Conservation (phyloP, 2,888 invertebrate species). For the Nudaria mundana region DNA sequence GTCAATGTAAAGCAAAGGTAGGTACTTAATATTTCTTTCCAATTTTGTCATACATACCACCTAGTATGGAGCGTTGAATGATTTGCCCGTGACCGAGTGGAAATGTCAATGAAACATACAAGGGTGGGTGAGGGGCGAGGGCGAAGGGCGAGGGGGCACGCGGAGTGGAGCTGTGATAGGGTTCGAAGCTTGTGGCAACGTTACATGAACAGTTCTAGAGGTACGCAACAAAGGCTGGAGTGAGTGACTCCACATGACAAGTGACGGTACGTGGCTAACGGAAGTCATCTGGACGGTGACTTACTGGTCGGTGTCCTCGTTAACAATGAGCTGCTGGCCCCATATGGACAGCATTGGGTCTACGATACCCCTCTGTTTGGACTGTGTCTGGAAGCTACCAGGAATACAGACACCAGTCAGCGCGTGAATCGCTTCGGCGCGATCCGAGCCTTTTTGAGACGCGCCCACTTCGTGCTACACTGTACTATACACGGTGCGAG, state of each 20-base stretch:
- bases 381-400: conserved; percentile 91
- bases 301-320: conserved; percentile 98
- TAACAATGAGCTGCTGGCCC: conserved; percentile 98
- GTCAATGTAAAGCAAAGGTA: conserved; percentile 3
- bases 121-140: conserved; percentile 43
- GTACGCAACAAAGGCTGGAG: conserved; percentile 63
- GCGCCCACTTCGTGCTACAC: conserved; percentile 11
- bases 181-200: too few relatives aligned
- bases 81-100: conserved; percentile 50
- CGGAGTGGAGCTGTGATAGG: conserved; percentile 24
- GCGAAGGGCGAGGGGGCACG: conserved; percentile 37
- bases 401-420: conserved; percentile 73
- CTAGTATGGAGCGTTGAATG: conserved; percentile 31
- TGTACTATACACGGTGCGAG: too few relatives aligned
- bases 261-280: conserved; percentile 51
- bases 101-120: conserved; percentile 41
- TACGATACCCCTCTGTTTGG: conserved; percentile 97
- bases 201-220: conserved; percentile 61
- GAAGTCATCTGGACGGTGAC: conserved; percentile 77
- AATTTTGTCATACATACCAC: too few relatives aligned
- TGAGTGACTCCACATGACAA: conserved; percentile 59
- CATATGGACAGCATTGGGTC: conserved; percentile 99
- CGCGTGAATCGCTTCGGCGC: conserved; percentile 32
- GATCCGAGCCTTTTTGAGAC: conserved; percentile 16
- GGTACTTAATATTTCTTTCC: not conserved